Evolutionary conservation across 2,113 vertebrate species (phyloP), one percentile per base, ranked within the genome.

Genomic region (Alectura lathami): DNA sequence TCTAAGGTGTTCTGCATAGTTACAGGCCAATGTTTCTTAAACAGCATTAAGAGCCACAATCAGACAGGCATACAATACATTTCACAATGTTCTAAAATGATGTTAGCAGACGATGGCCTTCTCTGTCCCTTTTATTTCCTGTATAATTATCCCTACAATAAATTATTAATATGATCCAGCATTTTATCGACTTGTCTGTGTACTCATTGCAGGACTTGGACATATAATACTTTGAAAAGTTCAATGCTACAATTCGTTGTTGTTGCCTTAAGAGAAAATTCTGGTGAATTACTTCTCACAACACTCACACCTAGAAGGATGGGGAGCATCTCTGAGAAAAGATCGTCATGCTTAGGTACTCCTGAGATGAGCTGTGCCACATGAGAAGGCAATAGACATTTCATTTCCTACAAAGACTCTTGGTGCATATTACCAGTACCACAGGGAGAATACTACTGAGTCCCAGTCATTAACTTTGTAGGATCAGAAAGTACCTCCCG

Each of bases 101-200:
- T 51, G 47, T 32, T 88, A 93, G 67, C 3, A 85, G 70, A 69
- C 2, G 13, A 34, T 7, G 8, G 67, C 32, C 23, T 51, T 54
- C 73, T 91, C 48, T 78, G 91, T 90, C 86, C 80, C 88, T 84
- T 91, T 93, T 60, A 92, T 81, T 94, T 95, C 83, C 94, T 88
- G 92, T 43, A 70, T 60, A 92, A 96, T 96, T 93, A 86, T 63
- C 68, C 72, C 38, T 59, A 47, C 29, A n/a, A 89, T 95, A 76
- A 95, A 96, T 95, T 94, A 92, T 96, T 96, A 59, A 95, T 62
- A 77, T 56, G 64, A 88, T 86, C 64, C 60, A 81, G 26, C 60
- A 93, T 92, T 95, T 90, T 88, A 92, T 84, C 88, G 88, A 93
- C 54, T 94, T 64, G 38, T 90, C 42, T 50, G 68, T 64, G 51